A percentile compares a stretch with the other conserved stretches of the same genome.
These are phyloP conservation scores for Ptiloglossa arizonensis DNA, from an alignment of 1,140 invertebrate species.

Conservation along the genomic window DNA sequence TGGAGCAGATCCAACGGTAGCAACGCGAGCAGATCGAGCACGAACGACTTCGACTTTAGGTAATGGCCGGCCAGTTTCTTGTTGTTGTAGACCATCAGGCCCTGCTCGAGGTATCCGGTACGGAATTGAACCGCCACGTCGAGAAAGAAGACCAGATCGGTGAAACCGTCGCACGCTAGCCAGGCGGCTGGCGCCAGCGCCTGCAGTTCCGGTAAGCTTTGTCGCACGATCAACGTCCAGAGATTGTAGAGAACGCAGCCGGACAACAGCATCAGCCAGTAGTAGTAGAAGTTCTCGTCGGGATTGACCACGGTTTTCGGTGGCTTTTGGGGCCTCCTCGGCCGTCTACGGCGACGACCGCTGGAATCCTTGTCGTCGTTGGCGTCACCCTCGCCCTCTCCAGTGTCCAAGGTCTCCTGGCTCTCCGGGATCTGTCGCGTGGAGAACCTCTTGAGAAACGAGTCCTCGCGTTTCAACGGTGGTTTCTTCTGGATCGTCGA, in stretches of 20 bases:
- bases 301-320: slow-evolving; percentile 96
- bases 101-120: slow-evolving; percentile 97
- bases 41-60: slow-evolving; percentile 90
- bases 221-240: slow-evolving; percentile 96
- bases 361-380: slow-evolving; percentile 83
- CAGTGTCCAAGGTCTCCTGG: slow-evolving; percentile 87
- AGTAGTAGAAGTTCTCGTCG: slow-evolving; percentile 97
- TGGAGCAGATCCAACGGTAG: slow-evolving; percentile 94
- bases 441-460: slow-evolving; percentile 96
- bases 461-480: slow-evolving; percentile 95
- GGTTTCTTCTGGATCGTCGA: slow-evolving; percentile 86
- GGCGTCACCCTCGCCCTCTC: slow-evolving; percentile 85
- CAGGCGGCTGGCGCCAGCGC: slow-evolving; percentile 87
- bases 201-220: slow-evolving; percentile 95
- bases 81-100: slow-evolving; percentile 95
- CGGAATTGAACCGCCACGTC: slow-evolving; percentile 95
- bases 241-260: slow-evolving; percentile 96
- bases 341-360: slow-evolving; percentile 83
- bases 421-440: slow-evolving; percentile 94
- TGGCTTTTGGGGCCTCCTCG: slow-evolving; percentile 85
- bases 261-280: slow-evolving; percentile 95
- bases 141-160: slow-evolving; percentile 92
- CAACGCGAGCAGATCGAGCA: slow-evolving; percentile 92
- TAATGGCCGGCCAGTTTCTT: slow-evolving; percentile 95
- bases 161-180: slow-evolving; percentile 91